Base-by-base conservation (phyloP, 2,797 vertebrate species). In the Pseudomugil gertrudae region DNA sequence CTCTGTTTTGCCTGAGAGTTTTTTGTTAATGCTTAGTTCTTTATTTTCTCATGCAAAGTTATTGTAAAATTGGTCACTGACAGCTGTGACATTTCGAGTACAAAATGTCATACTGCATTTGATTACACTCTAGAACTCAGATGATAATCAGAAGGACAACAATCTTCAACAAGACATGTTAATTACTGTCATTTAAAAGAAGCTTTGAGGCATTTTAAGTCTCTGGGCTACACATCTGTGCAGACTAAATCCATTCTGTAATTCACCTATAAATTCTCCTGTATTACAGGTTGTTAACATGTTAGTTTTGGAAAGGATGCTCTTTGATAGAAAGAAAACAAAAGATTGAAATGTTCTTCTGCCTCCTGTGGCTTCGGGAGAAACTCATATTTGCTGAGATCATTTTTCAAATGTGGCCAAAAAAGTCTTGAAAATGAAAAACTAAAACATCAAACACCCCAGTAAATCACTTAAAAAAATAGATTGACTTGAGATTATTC, bases 121-220 rank as follows among this genome's bases (percentile, higher is more conserved):
- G 7, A 59, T 48, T 60, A 45, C 3, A 11, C n/a, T 21, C 15
- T 23, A 29, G 24, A 27, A 48, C 10, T 35, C 11, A 40, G 51
- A 10, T 67, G 0, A 29, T 2, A 13, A 26, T 35, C n/a, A 57
- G 14, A 15, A 50, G 40, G 17, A 57, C 27, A 24, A 61, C 4
- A 66, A 35, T 52, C 71, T 38, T 47, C 40, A 57, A 63, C 21
- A 5, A 62, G 47, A 77, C 54, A 30, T 15, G 27, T 57, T 75
- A 80, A 78, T 62, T 62, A 61, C 19, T 60, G 7, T 66, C 11
- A 70, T 79, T 85, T 72, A 24, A 67, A 67, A 57, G 9, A 19
- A 43, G 35, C 32, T 79, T 64, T 43, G 32, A 4, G 19, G 32
- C 23, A 24, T 30, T 30, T 38, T 19, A 27, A 32, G 27, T 55